Percentiles rank a stretch among this genome's conserved stretches.
These are phyloP conservation scores for Ophion slaviceki DNA, from an alignment of 2,888 invertebrate genomes.

Conservation along the genomic window DNA sequence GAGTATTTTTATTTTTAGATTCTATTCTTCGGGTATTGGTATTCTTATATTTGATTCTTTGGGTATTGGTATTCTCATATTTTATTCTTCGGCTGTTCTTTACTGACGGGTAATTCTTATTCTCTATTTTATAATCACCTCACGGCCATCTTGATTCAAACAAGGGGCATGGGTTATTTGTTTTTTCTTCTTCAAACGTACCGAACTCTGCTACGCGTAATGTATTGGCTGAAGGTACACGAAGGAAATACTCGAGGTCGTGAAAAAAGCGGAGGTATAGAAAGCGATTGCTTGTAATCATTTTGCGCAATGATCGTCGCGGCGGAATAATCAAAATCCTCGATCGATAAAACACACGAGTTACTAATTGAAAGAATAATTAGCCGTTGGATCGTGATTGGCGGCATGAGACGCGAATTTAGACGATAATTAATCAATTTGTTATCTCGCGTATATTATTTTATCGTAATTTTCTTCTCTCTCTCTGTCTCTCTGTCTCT, in stretches of 20 bases:
- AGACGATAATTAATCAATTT: neutral
- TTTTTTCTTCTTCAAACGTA: too few species aligned
- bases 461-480: neutral
- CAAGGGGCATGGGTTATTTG: too few species aligned
- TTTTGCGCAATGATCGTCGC: too few species aligned
- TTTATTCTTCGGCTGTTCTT: neutral
- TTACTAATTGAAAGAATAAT: neutral
- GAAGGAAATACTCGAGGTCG: neutral
- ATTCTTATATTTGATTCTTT: too few species aligned
- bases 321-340: neutral
- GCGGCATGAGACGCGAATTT: neutral
- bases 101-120: neutral
- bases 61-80: too few species aligned
- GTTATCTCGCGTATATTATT: neutral
- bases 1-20: too few species aligned
- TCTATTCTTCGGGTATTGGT: too few species aligned
- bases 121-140: neutral
- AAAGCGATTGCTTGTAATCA: slow-evolving; percentile 1
- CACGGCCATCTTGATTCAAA: too few species aligned
- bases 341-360: neutral
- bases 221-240: too few species aligned
- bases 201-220: too few species aligned
- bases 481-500: too few species aligned
- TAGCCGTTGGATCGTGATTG: neutral
- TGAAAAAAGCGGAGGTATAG: neutral